Percentiles rank a stretch among this genome's conserved stretches.
These are phyloP conservation scores for Drosophila micromelanica DNA, from an alignment of 1,140 invertebrate genomes.

Conservation along the genomic window DNA sequence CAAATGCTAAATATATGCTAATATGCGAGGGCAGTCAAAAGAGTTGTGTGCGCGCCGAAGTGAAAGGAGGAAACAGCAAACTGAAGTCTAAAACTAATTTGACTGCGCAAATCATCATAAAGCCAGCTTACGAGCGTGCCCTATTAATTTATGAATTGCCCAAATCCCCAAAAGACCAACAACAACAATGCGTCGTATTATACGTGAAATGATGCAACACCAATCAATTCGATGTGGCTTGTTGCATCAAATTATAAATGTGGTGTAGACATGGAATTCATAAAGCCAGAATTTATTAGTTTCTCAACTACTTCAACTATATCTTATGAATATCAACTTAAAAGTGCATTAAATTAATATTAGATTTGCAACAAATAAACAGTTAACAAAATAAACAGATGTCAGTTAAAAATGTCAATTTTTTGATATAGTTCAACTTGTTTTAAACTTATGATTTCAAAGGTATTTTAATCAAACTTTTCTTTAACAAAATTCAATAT, in stretches of 20 bases:
- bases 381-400: too few species aligned
- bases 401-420: too few species aligned
- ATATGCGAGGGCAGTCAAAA: conserved; percentile 53
- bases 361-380: too few species aligned
- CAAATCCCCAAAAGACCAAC: conserved; percentile 11
- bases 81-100: neutral
- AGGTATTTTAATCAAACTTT: too few species aligned
- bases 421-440: too few species aligned
- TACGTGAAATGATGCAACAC: conserved; percentile 14
- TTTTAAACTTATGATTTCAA: too few species aligned
- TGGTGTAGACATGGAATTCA: neutral
- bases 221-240: conserved; percentile 19
- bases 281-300: neutral
- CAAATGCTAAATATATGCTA: conserved; percentile 32
- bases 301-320: neutral
- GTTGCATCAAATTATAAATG: conserved; percentile 2
- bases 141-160: conserved; percentile 4
- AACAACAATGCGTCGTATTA: conserved; percentile 7
- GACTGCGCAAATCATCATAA: conserved; percentile 56
- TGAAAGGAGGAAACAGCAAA: conserved; percentile 67
- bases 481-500: too few species aligned
- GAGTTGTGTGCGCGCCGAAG: conserved; percentile 28
- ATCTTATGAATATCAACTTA: too few species aligned
- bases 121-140: conserved; percentile 28
- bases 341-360: too few species aligned